Evolutionary conservation across 2,797 vertebrate genomes (phyloP), one percentile per base, ranked within the genome.

Genomic region (Kryptolebias ocellatus): DNA sequence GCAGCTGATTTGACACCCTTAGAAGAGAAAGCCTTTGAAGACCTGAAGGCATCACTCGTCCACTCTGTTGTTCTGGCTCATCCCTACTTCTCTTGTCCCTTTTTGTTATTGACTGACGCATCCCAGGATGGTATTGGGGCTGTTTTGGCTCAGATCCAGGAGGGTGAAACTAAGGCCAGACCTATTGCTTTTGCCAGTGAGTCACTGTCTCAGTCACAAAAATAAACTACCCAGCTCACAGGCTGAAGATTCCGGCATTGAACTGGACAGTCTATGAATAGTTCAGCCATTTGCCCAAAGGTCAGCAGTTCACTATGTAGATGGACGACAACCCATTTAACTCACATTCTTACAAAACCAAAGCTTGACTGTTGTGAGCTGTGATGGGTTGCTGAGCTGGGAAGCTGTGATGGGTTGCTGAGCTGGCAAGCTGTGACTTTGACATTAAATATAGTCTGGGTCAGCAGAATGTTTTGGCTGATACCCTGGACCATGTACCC

Each of bases 131-230:
- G 67, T 1, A 29, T 70, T 18, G 59, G 68, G 5, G 54, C 59
- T 15, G 53, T 67, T 4, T 11, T 67, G n/a, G 64, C 34, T 18
- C 63, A 67, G 5, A 6, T 72, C 0, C 20, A 49, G 2, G 47
- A 58, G 11, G 69, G 59, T 0, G 54, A 62, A 0, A 15, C 49
- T 11, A 1, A 14, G 17, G 53, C 50, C 14, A 58, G 60, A 4
- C 65, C 60, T 10, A 60, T 74, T 16, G 60, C 51, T 49, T 69
- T 69, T 8, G 49, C 34, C 10, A 75, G 61, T 17, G 65, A 65
- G 17, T 69, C 55, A 1, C 37, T 64, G 51, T 34, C 54, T 18
- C 72, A 27, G 16, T 49, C 65, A 2, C 71, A 67, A 12, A 59
- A 44, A n/a, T n/a, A 7, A 59, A 68, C 9, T 71, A 74, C 14